Conservation (phyloP, 2,113 vertebrate genomes). For the Actenoides hombroni region DNA sequence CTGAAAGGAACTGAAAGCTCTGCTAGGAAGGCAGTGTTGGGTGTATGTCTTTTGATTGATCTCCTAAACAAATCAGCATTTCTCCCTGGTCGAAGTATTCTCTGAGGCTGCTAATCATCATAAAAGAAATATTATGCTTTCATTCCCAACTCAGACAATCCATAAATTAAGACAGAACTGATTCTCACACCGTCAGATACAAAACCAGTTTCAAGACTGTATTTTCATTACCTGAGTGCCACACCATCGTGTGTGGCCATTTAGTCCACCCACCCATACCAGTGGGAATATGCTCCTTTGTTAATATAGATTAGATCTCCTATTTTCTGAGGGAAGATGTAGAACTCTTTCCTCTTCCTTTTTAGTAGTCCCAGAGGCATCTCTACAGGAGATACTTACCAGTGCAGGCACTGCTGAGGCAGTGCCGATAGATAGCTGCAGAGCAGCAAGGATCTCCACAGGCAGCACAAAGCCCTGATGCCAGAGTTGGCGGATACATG, state of each 20-base stretch:
- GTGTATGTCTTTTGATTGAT: not conserved
- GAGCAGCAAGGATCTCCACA: not conserved
- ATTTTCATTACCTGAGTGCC: not conserved
- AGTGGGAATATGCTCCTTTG: not conserved
- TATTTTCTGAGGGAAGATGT: not conserved
- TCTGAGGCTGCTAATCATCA: conserved; percentile 30
- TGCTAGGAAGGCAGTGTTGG: not conserved
- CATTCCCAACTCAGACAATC: not conserved
- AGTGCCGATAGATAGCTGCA: not conserved
- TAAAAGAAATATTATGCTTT: conserved; percentile 12
- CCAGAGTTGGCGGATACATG: not conserved
- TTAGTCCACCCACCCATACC: not conserved
- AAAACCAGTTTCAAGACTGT: not conserved
- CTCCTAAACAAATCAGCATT: conserved; percentile 33
- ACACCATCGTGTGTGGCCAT: not conserved
- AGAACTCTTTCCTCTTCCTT: not conserved
- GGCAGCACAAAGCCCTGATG: not conserved
- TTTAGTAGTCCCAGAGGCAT: not conserved
- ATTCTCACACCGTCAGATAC: not conserved
- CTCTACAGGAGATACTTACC: not conserved
- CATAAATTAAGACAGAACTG: not conserved
- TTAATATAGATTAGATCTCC: not conserved
- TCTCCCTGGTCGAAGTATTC: not conserved
- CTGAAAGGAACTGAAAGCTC: not conserved
- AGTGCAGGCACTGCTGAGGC: not conserved